phyloP scores from a whole-genome alignment of 2,797 vertebrate genomes.

The Clarias pachynema region DNA sequence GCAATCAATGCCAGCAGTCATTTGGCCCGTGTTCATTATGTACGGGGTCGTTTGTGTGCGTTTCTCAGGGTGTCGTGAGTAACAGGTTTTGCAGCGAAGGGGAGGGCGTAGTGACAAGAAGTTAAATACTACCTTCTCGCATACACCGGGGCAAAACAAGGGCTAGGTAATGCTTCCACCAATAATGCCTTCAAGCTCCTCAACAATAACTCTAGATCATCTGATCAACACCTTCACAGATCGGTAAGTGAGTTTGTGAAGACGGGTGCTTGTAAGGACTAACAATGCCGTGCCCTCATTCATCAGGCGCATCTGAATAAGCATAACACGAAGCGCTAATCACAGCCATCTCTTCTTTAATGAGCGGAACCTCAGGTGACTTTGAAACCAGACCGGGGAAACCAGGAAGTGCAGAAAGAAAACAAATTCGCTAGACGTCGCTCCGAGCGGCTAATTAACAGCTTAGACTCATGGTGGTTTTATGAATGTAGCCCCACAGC shows the following conservation, averaged over 20 bases:
- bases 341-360: conserved; percentile 62
- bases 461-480: conserved; percentile 81
- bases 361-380: conserved; percentile 63
- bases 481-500: conserved; percentile 75
- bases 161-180: conserved; percentile 94
- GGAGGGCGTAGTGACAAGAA: conserved; percentile 70
- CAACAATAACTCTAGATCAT: conserved; percentile 99
- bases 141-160: conserved; percentile 71
- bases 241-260: conserved; percentile 82
- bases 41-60: conserved; percentile 77
- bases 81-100: conserved; percentile 39
- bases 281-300: conserved; percentile 87
- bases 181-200: conserved; percentile 87
- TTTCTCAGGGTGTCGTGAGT: conserved; percentile 55
- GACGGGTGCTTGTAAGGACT: conserved; percentile 73
- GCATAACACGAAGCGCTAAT: conserved; percentile 75
- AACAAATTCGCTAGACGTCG: conserved; percentile 70
- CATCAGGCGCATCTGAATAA: conserved; percentile 78
- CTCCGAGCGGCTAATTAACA: conserved; percentile 80
- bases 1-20: conserved; percentile 99
- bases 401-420: conserved; percentile 45
- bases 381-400: conserved; percentile 68
- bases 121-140: conserved; percentile 77
- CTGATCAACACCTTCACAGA: conserved; percentile 99
- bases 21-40: conserved; percentile 99